A percentile compares a stretch with the other conserved stretches of the same genome.
These are phyloP conservation scores for Glaucomys volans DNA, from an alignment of 2,113 vertebrate species.

Conservation along the genomic window DNA sequence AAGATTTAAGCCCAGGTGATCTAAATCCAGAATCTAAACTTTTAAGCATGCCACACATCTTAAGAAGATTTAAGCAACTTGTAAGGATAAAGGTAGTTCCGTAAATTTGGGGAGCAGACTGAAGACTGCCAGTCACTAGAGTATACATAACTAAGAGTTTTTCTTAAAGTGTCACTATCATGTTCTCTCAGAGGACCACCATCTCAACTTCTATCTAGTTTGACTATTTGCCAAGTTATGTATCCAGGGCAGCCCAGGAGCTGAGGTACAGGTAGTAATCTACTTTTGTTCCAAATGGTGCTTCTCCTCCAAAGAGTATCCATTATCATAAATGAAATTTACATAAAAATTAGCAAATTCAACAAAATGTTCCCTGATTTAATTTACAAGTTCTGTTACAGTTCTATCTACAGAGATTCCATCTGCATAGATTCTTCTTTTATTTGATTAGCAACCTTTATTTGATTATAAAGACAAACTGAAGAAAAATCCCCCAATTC, in stretches of 20 bases:
- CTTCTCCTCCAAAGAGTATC: slow-evolving; percentile 79
- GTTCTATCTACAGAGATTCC: slow-evolving; percentile 15
- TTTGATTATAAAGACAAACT: slow-evolving; percentile 27
- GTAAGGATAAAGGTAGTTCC: slow-evolving; percentile 65
- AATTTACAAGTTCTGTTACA: slow-evolving; percentile 43
- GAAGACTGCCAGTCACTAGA: slow-evolving; percentile 68
- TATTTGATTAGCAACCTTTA: slow-evolving; percentile 13
- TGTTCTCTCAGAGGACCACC: slow-evolving; percentile 74
- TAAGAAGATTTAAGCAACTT: neutral
- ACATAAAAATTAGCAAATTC: slow-evolving; percentile 63
- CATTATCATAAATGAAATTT: slow-evolving; percentile 76
- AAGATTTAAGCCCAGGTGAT: neutral
- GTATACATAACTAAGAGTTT: slow-evolving; percentile 67
- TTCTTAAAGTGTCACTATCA: slow-evolving; percentile 65
- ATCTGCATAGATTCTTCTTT: neutral
- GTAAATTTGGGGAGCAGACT: slow-evolving; percentile 68
- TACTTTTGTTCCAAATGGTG: slow-evolving; percentile 13
- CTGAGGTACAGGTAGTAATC: neutral
- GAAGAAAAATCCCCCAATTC: slow-evolving; percentile 17
- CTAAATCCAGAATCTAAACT: neutral
- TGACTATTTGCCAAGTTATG: neutral
- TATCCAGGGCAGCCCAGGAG: neutral
- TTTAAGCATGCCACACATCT: neutral
- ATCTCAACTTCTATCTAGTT: slow-evolving; percentile 45
- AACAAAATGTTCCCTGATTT: slow-evolving; percentile 45